Evolutionary conservation across 35 echinoderm and acorn worm species (phyloP), one percentile per base, ranked within the genome.

Genomic region (Acanthaster planci): DNA sequence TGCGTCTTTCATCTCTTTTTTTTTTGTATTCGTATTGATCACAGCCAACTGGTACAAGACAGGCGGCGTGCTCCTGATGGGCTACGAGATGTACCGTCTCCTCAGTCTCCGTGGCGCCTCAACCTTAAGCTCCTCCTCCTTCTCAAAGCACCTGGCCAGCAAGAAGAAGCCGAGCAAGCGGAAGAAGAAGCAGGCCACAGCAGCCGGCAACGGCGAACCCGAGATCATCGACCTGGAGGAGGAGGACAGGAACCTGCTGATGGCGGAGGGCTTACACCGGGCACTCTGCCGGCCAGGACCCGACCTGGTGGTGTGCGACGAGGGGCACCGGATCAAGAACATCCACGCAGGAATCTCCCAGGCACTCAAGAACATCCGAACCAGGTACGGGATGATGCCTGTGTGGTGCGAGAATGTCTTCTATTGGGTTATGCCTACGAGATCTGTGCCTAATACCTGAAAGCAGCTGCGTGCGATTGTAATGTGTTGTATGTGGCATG

Each of bases 251-350:
- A 92, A 85, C 36, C 81, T 76, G 18, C 34, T 27, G 10, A 82
- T 80, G 79, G 77, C 29, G 8, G 31, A 39, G 21, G 86, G 86
- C 55, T 30, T 64, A 35, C 38, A 56, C 37, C 76, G 26, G 60
- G 88, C 96, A 38, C 68, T 99, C 54, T 87, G 85, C 52, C 72
- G 86, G 31, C 92, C 96, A 54, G 96, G 96, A 44, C 96, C 96
- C 77, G 92, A 94, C 80, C 81, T 99, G 76, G 92, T 94, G 10
- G 82, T 99, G 16, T 99, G 96, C 83, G 96, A 99, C 80, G 96
- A 99, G 60, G 96, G 96, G 35, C 96, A 99, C 40, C 82, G 96
- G 44, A 99, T 99, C 67, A 99, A 99, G 79, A 99, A 99, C 38
- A 99, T 88, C 42, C 86, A 91, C 16, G 96, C 96, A 55, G 92